Conservation (phyloP, 53 echinoderm and acorn worm genomes). For the Echinometra lucunter region DNA sequence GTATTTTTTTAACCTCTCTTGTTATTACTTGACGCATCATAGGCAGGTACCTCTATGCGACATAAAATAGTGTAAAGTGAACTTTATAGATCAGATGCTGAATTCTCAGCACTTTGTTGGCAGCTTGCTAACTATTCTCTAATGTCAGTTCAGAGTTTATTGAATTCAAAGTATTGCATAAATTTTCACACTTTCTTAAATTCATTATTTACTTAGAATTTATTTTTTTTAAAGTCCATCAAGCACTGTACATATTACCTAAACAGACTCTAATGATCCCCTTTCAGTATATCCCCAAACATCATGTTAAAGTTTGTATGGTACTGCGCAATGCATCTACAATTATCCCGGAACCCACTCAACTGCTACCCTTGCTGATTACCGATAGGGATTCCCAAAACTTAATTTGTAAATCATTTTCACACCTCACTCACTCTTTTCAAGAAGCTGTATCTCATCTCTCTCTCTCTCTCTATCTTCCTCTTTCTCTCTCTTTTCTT, state of each 20-base stretch:
- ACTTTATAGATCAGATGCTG: neutral
- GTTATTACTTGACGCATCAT: constrained; percentile 32
- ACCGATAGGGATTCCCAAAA: neutral
- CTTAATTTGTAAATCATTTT: neutral
- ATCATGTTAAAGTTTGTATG: neutral
- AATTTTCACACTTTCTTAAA: neutral
- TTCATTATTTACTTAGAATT: neutral
- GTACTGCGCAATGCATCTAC: neutral
- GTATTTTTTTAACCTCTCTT: constrained; percentile 13
- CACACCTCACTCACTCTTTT: neutral
- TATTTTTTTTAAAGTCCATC: neutral
- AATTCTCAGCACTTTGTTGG: neutral
- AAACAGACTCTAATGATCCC: neutral
- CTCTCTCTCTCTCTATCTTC: neutral
- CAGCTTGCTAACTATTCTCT: neutral
- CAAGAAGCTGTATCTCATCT: too few species aligned
- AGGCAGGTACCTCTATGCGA: neutral
- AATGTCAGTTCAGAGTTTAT: neutral
- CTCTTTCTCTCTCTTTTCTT: too few species aligned
- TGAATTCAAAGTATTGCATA: neutral
- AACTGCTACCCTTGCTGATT: neutral
- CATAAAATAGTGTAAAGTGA: neutral
- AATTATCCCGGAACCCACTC: neutral
- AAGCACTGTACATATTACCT: neutral
- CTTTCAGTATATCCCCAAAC: neutral